phyloP scores from a whole-genome alignment of 1,140 invertebrate species.

The Planococcus citri region DNA sequence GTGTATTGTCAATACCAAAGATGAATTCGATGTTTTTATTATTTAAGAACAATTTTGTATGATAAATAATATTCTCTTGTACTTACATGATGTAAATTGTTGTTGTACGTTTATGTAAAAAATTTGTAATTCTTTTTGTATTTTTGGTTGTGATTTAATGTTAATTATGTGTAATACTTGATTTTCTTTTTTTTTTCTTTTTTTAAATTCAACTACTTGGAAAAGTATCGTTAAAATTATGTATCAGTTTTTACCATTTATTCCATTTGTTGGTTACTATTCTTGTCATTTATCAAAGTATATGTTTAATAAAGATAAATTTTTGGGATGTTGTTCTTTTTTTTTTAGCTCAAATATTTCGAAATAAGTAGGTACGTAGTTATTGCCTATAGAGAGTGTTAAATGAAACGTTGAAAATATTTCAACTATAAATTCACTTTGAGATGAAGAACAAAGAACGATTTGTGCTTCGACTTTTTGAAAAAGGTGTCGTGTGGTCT shows the following conservation, averaged over 20 bases:
- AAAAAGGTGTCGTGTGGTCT: too few species aligned
- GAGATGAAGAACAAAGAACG: too few species aligned
- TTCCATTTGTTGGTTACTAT: conserved; percentile 15
- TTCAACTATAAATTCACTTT: too few species aligned
- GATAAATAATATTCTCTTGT: too few species aligned
- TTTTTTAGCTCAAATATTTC: background rate
- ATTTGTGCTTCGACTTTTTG: too few species aligned
- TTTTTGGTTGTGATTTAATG: conserved; percentile 16
- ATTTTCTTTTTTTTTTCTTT: background rate
- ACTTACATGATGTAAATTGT: background rate
- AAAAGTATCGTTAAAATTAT: conserved; percentile 9
- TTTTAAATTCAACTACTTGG: background rate
- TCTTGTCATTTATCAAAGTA: conserved; percentile 17
- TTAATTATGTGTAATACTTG: conserved; percentile 1
- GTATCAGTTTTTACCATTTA: conserved; percentile 11
- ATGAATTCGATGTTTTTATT: background rate
- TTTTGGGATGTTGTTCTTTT: background rate
- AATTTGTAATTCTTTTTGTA: background rate
- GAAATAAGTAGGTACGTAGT: too few species aligned
- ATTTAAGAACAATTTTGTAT: background rate
- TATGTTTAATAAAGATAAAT: conserved; percentile 8
- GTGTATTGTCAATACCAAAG: background rate
- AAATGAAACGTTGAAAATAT: too few species aligned
- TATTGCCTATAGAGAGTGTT: too few species aligned
- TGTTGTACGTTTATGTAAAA: background rate